Base-by-base conservation (phyloP, 2,797 vertebrate genomes). In the Botia kubotai region DNA sequence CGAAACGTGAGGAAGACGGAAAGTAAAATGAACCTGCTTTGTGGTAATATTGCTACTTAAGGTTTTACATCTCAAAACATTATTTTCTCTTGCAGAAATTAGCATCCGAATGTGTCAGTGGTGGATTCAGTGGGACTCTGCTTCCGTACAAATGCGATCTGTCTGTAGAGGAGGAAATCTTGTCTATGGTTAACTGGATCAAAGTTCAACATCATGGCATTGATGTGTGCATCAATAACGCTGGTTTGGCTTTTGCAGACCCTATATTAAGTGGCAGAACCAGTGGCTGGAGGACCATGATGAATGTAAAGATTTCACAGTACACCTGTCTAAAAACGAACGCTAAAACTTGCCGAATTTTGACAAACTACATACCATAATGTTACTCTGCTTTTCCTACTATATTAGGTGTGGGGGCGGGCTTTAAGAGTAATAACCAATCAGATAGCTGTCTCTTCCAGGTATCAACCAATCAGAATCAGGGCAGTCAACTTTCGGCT, bases 211-310 rank as follows among this genome's bases (percentile, higher is more conserved):
- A 97, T 82, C 87, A 90, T 11, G 96, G 96, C 0, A 93, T 97
- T 63, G 96, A 97, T 0, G 94, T 97, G 29, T 98, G 96, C 90
- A 94, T 97, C 92, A 97, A 97, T 91, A 97, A 97, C 0, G 96
- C 96, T 0, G 97, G 96, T 68, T 73, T 97, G 82, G 94, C 93
- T 19, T 91, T 93, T 7, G 90, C 94, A 0, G 96, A 95, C 77
- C 84, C 90, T 2, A 88, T 97, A 84, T 88, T 97, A 53, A 93
- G 83, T 0, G 96, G 97, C 36, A 93, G 76, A 83, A 96, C 95
- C 0, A 92, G 93, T 1, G 88, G 91, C 75, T 98, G 96, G 96
- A 94, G 90, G 86, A 95, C 92, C 2, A 96, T 97, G 95, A 89
- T 97, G 48, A 93, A 95, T 0, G 96, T 97, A 92, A 95, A 94